Evolutionary conservation across 1,140 invertebrate genomes (phyloP).

Genomic region (Heliconius himera): DNA sequence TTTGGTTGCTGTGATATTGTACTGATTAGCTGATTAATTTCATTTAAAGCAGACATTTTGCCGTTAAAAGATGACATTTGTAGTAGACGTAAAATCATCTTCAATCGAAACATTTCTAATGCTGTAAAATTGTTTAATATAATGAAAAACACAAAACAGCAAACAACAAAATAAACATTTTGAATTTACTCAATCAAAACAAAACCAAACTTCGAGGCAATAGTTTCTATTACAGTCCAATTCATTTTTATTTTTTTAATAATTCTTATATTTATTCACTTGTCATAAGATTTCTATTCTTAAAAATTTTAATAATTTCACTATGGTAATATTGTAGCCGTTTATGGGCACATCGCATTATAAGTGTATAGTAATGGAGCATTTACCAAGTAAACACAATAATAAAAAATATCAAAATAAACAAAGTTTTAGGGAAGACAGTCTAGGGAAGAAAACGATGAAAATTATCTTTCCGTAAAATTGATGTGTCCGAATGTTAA

Average conservation of each 20-base stretch:
- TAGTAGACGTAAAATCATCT: constrained; percentile 97
- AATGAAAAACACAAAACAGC: neutral
- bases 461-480: neutral
- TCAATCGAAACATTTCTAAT: constrained; percentile 96
- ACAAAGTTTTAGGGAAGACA: neutral
- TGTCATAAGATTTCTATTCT: too few species aligned
- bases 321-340: too few species aligned
- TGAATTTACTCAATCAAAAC: neutral
- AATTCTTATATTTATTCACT: too few species aligned
- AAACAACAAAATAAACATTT: neutral
- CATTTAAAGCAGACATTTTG: constrained; percentile 99
- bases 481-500: too few species aligned
- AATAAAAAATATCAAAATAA: neutral
- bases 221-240: too few species aligned
- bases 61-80: constrained; percentile 99
- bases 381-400: neutral
- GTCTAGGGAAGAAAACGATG: neutral
- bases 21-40: constrained; percentile 98
- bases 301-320: too few species aligned
- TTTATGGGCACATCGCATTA: too few species aligned
- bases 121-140: constrained; percentile 82
- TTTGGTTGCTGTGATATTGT: constrained; percentile 95
- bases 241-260: too few species aligned
- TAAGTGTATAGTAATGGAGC: neutral
- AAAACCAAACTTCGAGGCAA: too few species aligned